Base-by-base conservation (phyloP, 1,140 invertebrate genomes). In the Eufriesea mexicana region DNA sequence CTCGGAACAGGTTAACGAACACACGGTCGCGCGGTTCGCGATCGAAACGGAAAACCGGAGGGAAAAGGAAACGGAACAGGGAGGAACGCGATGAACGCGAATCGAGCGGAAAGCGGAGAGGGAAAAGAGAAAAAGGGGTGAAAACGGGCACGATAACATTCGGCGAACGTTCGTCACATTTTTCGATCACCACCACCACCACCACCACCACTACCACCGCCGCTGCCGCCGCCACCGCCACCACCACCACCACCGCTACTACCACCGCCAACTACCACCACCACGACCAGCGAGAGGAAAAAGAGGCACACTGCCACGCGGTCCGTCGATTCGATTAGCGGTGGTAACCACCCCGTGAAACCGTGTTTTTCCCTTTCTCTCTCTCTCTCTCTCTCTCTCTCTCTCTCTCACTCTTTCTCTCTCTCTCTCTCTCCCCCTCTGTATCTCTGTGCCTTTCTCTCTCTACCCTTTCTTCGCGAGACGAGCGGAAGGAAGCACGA, bases 311-410 rank as follows among this genome's bases (percentile, higher is more conserved):
- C 79, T 55, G 49, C 79, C 79, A 75, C 79, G 71, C 71, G 79
- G 51, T 55, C 28, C 20, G 78, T 64, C 78, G 68, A 80, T 80
- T 80, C 70, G 78, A 73, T 80, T 64, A 64, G 12, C 77, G 42
- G 66, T 14, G 76, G 51, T 45, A 59, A 57, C 76, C 76, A 70
- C 35, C 25, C 47, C 57, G 45, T 14, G 49, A 23, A 62, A 47
- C 55, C 47, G n/a, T 59, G 45, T 62, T 72, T 61, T 62, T 14
- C 28, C n/a, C 12, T 8, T 2, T 9, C 14, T 18, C 25, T 7
- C 18, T 18, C 18, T 55, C 25, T 23, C 35, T 28, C 23, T 16
- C 7, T 45, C 23, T 5, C 20, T 10, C n/a, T 1, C 2, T 7
- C 20, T 4, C 7, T 12, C 0, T 5, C 6, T 4, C 7, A 5